phyloP scores from a whole-genome alignment of 2,888 invertebrate species.

The Pachydiplax longipennis region DNA sequence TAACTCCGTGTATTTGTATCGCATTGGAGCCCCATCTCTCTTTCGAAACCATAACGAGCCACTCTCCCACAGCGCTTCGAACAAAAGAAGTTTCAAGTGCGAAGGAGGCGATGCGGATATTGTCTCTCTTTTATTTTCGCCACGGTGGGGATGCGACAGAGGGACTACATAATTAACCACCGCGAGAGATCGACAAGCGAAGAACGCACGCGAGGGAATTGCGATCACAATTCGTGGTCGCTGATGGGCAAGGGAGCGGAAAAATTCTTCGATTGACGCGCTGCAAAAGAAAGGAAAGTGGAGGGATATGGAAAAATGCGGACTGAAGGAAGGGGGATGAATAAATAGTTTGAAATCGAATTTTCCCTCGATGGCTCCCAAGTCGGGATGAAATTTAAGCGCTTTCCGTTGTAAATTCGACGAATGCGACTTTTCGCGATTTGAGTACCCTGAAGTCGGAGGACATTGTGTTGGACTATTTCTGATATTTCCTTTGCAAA shows the following conservation, averaged over 20 bases:
- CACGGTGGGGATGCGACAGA: neutral
- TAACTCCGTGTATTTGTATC: neutral
- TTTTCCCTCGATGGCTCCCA: no score
- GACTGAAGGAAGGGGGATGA: neutral
- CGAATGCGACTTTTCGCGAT: no score
- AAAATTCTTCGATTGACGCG: neutral
- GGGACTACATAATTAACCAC: neutral
- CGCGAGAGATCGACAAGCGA: neutral
- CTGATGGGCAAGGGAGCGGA: neutral
- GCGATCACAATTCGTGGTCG: neutral
- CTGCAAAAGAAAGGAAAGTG: neutral
- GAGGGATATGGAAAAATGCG: neutral
- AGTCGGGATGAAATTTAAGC: no score
- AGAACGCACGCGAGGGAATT: neutral
- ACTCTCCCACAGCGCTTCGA: neutral
- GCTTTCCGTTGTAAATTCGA: no score
- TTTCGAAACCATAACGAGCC: neutral
- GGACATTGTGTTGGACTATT: no score
- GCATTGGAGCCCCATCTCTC: neutral
- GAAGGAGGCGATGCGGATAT: neutral
- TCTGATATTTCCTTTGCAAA: no score
- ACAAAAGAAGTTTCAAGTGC: neutral
- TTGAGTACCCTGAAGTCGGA: no score
- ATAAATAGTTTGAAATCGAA: no score
- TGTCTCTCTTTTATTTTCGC: neutral